These are phyloP conservation scores for Anableps anableps DNA, from an alignment of 2,797 vertebrate genomes.

Conservation along the genomic window DNA sequence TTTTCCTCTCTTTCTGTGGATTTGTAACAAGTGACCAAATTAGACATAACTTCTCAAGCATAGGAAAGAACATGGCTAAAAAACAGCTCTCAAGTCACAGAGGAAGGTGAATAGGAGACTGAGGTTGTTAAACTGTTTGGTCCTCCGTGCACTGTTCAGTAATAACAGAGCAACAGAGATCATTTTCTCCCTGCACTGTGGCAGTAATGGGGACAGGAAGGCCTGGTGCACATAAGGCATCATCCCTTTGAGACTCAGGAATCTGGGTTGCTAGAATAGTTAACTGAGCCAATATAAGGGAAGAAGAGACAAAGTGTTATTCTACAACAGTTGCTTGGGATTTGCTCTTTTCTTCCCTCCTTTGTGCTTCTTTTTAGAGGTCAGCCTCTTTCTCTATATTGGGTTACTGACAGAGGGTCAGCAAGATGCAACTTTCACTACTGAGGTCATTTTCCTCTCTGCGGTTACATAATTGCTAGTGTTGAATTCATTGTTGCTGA, in stretches of 20 bases:
- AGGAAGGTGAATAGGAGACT: neutral
- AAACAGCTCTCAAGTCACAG: neutral
- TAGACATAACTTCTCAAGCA: neutral
- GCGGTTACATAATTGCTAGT: conserved; percentile 55
- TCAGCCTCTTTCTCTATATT: conserved; percentile 43
- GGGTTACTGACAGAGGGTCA: conserved; percentile 44
- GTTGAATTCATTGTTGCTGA: conserved; percentile 46
- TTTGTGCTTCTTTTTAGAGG: conserved; percentile 56
- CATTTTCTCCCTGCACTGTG: conserved; percentile 24
- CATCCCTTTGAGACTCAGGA: conserved; percentile 59
- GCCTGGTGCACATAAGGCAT: conserved; percentile 50
- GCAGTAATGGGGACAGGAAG: conserved; percentile 59
- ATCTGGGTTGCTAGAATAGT: conserved; percentile 63
- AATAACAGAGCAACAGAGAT: conserved; percentile 52
- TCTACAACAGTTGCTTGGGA: conserved; percentile 46
- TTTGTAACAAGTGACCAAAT: neutral
- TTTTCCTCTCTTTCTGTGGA: neutral
- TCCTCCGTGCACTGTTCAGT: conserved; percentile 42
- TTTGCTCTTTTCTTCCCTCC: conserved; percentile 30
- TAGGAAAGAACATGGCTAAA: conserved; percentile 4
- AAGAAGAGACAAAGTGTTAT: conserved; percentile 60
- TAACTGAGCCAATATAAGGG: conserved; percentile 45
- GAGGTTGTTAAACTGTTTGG: conserved; percentile 33
- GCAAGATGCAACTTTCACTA: conserved; percentile 52
- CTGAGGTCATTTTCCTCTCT: conserved; percentile 34